These are phyloP conservation scores for Actinemys pallida DNA, from an alignment of 2,113 vertebrate genomes.

Conservation along the genomic window DNA sequence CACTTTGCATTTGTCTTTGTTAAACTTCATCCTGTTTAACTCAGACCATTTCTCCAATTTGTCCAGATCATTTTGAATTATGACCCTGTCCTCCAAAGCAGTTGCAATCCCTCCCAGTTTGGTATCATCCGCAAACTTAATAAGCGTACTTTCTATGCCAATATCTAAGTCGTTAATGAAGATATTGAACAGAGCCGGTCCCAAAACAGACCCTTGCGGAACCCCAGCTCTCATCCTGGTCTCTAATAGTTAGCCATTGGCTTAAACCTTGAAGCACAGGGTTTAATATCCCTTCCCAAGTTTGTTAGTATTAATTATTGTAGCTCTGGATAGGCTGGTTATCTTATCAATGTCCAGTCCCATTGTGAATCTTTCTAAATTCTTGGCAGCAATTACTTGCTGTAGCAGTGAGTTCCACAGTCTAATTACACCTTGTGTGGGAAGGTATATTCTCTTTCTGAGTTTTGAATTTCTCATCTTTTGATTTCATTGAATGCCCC, in stretches of 20 bases:
- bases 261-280: background rate
- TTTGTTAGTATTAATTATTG: background rate
- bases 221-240: background rate
- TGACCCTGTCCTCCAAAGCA: no score
- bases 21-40: no score
- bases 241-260: background rate
- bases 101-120: no score
- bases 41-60: no score
- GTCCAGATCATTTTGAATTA: no score
- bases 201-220: no score
- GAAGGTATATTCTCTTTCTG: background rate
- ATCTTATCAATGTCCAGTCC: background rate
- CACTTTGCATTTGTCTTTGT: no score
- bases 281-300: background rate
- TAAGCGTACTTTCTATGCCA: no score
- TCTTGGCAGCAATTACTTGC: background rate
- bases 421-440: background rate
- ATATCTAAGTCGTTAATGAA: no score
- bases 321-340: background rate
- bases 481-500: background rate
- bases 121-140: no score
- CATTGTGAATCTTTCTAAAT: background rate
- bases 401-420: background rate
- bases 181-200: no score
- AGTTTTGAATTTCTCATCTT: background rate